Evolutionary conservation across 2,888 invertebrate species (phyloP), one percentile per base, ranked within the genome.

Genomic region (Rhodophaea formosa): DNA sequence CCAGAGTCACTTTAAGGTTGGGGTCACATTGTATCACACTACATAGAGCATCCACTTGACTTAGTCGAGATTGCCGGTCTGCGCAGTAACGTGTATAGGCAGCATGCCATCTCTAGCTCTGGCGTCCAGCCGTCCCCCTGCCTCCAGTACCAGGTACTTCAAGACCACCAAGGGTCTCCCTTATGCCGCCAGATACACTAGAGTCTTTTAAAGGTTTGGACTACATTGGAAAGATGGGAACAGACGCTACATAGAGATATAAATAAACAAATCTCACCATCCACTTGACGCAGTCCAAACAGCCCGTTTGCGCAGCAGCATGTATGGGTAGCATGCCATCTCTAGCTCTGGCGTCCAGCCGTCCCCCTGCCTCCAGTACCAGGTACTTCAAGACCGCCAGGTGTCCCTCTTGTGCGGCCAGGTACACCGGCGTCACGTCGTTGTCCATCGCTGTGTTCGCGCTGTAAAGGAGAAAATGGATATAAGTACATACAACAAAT

Each of bases 31-130:
- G n/a, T n/a, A n/a, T n/a, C n/a, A n/a, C n/a, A n/a, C n/a, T n/a
- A n/a, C n/a, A n/a, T n/a, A n/a, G n/a, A n/a, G 97, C 96, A 97
- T 96, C 96, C 96, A 97, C 84, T 96, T 95, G 59, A 97, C 95
- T 80, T 97, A 96, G 79, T 95, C 94, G 59, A 97, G 87, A 72
- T 96, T 96, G 17, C 97, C 97, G 92, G 96, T 97, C 92, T 97
- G 97, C 60, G 97, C 96, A 52, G 97, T 97, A 8, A 97, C 97
- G 84, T 97, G 97, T 60, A 97, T 93, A 55, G 97, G 97, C 61
- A 96, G 95, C 97, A 97, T 97, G 43, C 97, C 97, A 86, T 97
- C 97, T 74, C 96, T 94, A 46, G 97, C 96, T 43, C 96, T 89
- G 1, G 97, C 95, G 77, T 96, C 96, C 58, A 97, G 88, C 30